These are phyloP conservation scores for Vipera ursinii DNA, from an alignment of 2,797 vertebrate species.

Conservation along the genomic window DNA sequence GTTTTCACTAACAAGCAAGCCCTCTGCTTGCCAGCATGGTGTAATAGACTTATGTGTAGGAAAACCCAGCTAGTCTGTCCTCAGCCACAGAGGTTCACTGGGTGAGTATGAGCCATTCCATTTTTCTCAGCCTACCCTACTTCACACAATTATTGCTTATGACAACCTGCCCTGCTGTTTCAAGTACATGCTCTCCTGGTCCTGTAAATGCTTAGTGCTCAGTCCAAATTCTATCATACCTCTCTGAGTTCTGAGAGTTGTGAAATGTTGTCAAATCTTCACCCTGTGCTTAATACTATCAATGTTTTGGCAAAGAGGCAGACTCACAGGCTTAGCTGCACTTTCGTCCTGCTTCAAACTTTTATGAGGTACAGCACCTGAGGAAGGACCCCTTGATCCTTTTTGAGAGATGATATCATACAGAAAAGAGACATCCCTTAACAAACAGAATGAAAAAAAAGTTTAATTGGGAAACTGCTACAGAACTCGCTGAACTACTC, in stretches of 20 bases:
- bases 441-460: slow-evolving; percentile 9
- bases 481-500: background rate
- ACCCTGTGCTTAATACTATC: background rate
- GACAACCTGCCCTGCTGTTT: background rate
- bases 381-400: slow-evolving; percentile 36
- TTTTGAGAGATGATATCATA: slow-evolving; percentile 72
- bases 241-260: background rate
- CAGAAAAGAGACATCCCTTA: slow-evolving; percentile 86
- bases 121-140: background rate
- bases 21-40: background rate
- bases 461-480: background rate
- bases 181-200: background rate
- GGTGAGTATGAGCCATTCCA: background rate
- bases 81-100: background rate
- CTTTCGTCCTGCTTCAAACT: fast-evolving
- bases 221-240: background rate
- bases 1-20: background rate
- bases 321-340: slow-evolving; percentile 2
- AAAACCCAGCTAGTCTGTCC: background rate
- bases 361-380: slow-evolving; percentile 59
- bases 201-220: background rate
- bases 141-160: background rate
- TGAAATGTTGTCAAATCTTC: background rate
- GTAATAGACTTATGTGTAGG: background rate
- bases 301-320: background rate